Evolutionary conservation across 2,888 invertebrate genomes (phyloP), one percentile per base, ranked within the genome.

Genomic region (Eupithecia vulgata): DNA sequence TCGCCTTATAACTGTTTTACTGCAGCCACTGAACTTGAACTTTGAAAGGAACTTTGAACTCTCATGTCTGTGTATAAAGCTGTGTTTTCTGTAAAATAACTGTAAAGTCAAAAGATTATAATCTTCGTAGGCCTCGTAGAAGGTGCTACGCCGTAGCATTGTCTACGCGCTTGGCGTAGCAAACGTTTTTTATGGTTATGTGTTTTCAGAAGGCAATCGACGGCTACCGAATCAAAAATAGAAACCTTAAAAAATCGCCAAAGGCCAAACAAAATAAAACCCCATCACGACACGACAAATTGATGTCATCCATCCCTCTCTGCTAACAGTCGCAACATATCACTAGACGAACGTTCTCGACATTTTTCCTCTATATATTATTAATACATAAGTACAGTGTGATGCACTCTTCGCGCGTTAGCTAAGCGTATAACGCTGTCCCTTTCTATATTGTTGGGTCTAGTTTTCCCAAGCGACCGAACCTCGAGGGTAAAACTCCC

Each of bases 351-450:
- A 92, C 92, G 92, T 93, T 91, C 93, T 91, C 94, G 90, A 89
- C 91, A 94, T 94, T 94, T 94, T 94, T 94, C 93, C 94, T 93
- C 92, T 94, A 93, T 94, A 94, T 94, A 94, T 94, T 94, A 94
- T 93, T 93, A 93, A 94, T 93, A 94, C 89, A 93, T 93, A 94
- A 92, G 92, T 93, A 92, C 88, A 90, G 84, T 78, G 85, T 78
- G 86, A 86, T 88, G 90, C 88, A 88, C 93, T 87, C 87, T 81
- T 94, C 87, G 77, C 86, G 81, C 92, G 78, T 81, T 74, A 77
- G 77, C 66, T 77, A 79, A 79, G 77, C 84, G 82, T 83, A 87
- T 93, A 87, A 82, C 84, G 84, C 87, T 81, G 88, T 94, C 94
- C 90, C 89, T 90, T 91, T 94, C 92, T 91, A 94, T 94, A 94